A percentile compares a stretch with the other conserved stretches of the same genome.
Conservation (phyloP, 2,113 vertebrate species). For the Oxyruncus cristatus region DNA sequence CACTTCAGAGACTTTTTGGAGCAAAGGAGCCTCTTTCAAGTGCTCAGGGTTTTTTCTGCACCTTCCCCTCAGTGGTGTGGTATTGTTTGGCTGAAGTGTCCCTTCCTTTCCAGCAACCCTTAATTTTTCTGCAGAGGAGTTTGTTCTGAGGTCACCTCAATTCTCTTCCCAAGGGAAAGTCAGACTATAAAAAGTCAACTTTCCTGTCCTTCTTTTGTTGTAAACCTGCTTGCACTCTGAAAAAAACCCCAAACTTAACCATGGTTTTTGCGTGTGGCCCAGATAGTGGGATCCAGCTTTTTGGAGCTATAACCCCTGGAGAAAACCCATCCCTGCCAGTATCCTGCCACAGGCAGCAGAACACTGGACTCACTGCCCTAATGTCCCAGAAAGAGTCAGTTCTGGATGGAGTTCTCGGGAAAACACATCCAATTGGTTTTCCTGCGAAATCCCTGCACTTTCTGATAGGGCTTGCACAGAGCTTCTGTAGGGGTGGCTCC, state of each 20-base stretch:
- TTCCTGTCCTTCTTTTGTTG: conserved; percentile 36
- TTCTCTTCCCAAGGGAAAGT: conserved; percentile 19
- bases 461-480: background rate
- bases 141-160: conserved; percentile 32
- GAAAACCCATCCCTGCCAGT: background rate
- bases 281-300: background rate
- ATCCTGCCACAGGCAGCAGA: background rate
- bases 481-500: background rate
- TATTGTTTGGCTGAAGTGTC: background rate
- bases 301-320: background rate
- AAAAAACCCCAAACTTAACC: background rate
- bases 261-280: background rate
- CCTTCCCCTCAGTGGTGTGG: background rate
- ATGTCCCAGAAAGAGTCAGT: background rate
- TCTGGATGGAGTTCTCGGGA: background rate
- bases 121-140: conserved; percentile 32
- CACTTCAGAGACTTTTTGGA: background rate
- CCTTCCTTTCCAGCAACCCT: conserved; percentile 22
- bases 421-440: background rate
- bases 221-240: background rate
- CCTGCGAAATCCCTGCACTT: background rate
- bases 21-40: background rate
- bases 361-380: background rate
- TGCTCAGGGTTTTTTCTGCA: background rate
- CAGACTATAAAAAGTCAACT: conserved; percentile 8